These are phyloP conservation scores for Tapera naevia DNA, from an alignment of 2,797 vertebrate genomes.

Conservation along the genomic window DNA sequence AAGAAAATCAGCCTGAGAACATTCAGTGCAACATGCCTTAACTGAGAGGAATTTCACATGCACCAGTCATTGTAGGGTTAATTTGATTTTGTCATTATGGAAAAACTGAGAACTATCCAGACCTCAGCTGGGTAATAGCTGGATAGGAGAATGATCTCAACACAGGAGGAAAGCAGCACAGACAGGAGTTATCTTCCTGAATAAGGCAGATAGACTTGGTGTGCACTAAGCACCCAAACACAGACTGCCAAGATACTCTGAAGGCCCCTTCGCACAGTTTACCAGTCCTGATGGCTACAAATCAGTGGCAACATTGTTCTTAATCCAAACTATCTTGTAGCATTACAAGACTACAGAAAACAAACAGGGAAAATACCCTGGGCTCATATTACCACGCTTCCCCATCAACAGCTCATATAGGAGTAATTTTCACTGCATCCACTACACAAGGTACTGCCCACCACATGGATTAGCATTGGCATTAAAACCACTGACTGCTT, in stretches of 20 bases:
- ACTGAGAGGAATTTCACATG: background rate
- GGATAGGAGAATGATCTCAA: conserved; percentile 9
- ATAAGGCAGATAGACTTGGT: background rate
- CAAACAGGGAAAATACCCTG: background rate
- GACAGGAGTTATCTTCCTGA: conserved; percentile 1
- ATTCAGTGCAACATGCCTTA: background rate
- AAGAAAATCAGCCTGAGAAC: background rate
- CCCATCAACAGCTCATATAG: background rate
- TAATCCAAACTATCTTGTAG: background rate
- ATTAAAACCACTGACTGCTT: background rate
- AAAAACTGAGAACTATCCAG: conserved; percentile 51
- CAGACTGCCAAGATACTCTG: background rate
- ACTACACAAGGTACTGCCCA: background rate
- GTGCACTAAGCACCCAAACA: background rate
- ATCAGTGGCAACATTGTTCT: conserved; percentile 3
- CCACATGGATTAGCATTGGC: background rate
- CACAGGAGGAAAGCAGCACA: background rate
- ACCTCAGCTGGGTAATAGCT: conserved; percentile 27
- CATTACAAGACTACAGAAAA: background rate
- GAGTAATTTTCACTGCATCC: background rate
- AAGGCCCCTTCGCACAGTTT: background rate
- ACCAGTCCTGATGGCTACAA: background rate
- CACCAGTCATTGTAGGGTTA: background rate
- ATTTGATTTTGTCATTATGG: conserved; percentile 53
- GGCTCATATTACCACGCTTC: background rate